These are phyloP conservation scores for Zaprionus nigranus DNA, from an alignment of 1,140 invertebrate genomes.

Conservation along the genomic window DNA sequence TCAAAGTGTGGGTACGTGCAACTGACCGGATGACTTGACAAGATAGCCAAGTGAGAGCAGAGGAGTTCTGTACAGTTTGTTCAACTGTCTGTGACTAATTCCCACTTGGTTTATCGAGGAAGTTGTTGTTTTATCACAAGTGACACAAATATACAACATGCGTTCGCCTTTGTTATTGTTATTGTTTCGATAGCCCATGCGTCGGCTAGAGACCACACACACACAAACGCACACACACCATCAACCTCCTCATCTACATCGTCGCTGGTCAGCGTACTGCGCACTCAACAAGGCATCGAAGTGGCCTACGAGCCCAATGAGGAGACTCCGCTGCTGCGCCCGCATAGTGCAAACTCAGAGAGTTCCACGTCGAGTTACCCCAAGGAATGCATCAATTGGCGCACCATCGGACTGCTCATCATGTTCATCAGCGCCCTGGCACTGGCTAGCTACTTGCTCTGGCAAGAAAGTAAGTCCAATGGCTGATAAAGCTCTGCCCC, in stretches of 20 bases:
- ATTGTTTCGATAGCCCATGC: conserved; percentile 52
- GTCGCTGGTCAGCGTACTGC: background rate
- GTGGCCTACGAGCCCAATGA: conserved; percentile 49
- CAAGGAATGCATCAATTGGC: conserved; percentile 69
- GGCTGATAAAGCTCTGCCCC: background rate
- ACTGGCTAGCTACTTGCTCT: conserved; percentile 67
- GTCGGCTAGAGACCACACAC: background rate
- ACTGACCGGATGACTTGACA: background rate
- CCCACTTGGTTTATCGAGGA: conserved; percentile 50
- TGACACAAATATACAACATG: conserved; percentile 36
- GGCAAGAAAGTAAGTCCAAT: conserved; percentile 66
- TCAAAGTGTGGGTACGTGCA: conserved; percentile 37
- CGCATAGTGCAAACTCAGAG: background rate
- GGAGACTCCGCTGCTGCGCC: conserved; percentile 57
- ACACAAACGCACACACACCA: background rate
- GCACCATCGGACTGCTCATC: conserved; percentile 51
- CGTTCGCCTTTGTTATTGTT: conserved; percentile 31
- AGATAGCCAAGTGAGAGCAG: background rate
- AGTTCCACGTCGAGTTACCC: conserved; percentile 3
- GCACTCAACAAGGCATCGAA: conserved; percentile 15
- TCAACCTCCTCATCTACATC: background rate
- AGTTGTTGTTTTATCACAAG: conserved; percentile 50
- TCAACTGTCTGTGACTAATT: conserved; percentile 37
- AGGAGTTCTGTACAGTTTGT: conserved; percentile 11
- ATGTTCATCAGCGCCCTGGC: conserved; percentile 51